Percentiles rank a stretch among this genome's conserved stretches.
These are phyloP conservation scores for Homarus americanus DNA, from an alignment of 1,140 invertebrate genomes.

Conservation along the genomic window DNA sequence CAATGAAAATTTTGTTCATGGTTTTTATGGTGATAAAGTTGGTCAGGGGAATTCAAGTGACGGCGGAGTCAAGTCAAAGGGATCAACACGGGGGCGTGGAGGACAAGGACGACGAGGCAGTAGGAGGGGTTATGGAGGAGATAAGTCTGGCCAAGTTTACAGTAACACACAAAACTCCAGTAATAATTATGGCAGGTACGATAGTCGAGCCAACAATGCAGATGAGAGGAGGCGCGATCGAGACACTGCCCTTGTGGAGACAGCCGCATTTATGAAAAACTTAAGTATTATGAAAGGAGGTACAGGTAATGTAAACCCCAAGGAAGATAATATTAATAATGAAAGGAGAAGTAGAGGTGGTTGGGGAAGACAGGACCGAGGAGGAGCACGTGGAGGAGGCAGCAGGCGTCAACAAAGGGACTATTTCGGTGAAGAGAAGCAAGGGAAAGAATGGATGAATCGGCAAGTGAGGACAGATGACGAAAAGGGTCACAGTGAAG, in stretches of 20 bases:
- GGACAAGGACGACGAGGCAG: slow-evolving; percentile 18
- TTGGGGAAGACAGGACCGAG: slow-evolving; percentile 28
- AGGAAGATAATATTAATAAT: slow-evolving; percentile 34
- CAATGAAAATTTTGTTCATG: background rate
- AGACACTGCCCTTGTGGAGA: slow-evolving; percentile 57
- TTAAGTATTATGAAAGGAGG: slow-evolving; percentile 9
- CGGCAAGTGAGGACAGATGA: slow-evolving; percentile 53
- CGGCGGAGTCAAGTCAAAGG: slow-evolving; percentile 11
- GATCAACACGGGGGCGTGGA: slow-evolving; percentile 15
- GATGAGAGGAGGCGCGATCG: slow-evolving; percentile 46
- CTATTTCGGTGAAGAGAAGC: slow-evolving; percentile 57
- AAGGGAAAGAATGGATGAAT: slow-evolving; percentile 60
- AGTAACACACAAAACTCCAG: slow-evolving; percentile 8
- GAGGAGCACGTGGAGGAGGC: slow-evolving; percentile 18
- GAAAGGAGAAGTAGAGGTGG: slow-evolving; percentile 37
- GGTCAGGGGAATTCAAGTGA: background rate
- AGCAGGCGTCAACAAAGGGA: slow-evolving; percentile 46
- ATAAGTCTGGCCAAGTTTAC: slow-evolving; percentile 4
- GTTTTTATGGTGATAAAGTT: background rate
- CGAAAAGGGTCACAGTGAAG: slow-evolving; percentile 31
- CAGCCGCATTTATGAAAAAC: slow-evolving; percentile 67
- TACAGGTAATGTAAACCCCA: background rate
- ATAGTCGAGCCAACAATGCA: slow-evolving; percentile 25
- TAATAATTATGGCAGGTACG: slow-evolving; percentile 18
- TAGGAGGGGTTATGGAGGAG: slow-evolving; percentile 1